Evolutionary conservation across 2,888 invertebrate species (phyloP), one percentile per base, ranked within the genome.

Genomic region (Marronus borbonicus): DNA sequence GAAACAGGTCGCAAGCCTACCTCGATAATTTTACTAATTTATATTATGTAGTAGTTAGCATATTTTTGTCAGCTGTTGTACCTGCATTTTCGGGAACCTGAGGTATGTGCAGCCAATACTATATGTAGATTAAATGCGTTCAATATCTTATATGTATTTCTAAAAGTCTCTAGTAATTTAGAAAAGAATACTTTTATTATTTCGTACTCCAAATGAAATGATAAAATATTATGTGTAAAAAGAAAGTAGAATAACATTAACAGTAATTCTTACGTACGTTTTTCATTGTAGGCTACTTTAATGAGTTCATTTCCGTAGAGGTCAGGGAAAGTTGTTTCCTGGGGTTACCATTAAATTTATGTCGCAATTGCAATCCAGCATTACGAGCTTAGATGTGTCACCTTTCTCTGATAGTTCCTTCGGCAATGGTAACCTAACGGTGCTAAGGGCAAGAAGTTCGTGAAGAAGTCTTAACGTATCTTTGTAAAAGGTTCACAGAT

Each of bases 281-380:
- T 7, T 55, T 55, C 20, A 2, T 20, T 7, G 64, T 36, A 3
- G 2, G 3, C 1, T 64, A 28, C 36, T n/a, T 31, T 64, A 64
- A 31, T 36, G 28, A n/a, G 64, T 64, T 64, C 64, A 64, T 36
- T 64, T 28, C n/a, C 64, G 36, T n/a, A 64, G n/a, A 64, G 31
- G 64, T 64, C 31, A 64, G 28, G 28, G 31, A 64, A 64, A 31
- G 64, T 64, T 12, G 31, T n/a, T 24, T 24, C 31, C 7, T 28
- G 14, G 64, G 64, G 64, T 64, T 36, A 64, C 3, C 36, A 28
- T n/a, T 31, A 64, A 64, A 64, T 64, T 31, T 64, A 31, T 31
- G 36, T 64, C n/a, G 36, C 31, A 2, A 64, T 64, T 36, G 31
- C 31, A 36, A 36, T 36, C 5, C 14, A 28, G 10, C 64, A 64